These are phyloP conservation scores for Characodon lateralis DNA, from an alignment of 2,797 vertebrate species.

Conservation along the genomic window DNA sequence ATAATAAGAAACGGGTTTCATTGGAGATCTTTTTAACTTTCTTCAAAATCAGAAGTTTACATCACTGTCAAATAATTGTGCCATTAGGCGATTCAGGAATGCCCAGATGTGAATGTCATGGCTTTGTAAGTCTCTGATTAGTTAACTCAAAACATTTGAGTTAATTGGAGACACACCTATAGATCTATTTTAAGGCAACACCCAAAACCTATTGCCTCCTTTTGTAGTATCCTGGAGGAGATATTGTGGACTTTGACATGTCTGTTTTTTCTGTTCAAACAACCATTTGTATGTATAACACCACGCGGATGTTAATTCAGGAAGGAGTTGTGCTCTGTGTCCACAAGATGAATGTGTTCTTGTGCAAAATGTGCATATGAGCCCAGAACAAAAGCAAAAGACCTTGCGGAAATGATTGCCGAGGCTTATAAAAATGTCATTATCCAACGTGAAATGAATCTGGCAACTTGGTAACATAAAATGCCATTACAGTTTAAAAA, in stretches of 20 bases:
- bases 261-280: background rate
- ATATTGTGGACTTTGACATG: background rate
- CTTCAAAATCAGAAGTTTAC: background rate
- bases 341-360: background rate
- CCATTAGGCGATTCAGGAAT: background rate
- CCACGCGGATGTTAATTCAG: background rate
- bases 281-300: background rate
- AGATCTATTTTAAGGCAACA: background rate
- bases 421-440: background rate
- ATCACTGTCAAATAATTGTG: background rate
- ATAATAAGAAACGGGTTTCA: background rate
- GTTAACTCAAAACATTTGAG: background rate
- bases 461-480: background rate
- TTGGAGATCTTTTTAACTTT: background rate
- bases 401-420: background rate
- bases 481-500: background rate
- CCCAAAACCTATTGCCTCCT: background rate
- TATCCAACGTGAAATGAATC: background rate
- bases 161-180: background rate
- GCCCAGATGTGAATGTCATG: background rate
- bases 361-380: background rate
- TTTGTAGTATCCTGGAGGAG: background rate
- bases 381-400: background rate
- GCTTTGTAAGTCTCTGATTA: background rate
- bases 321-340: background rate